These are phyloP conservation scores for Sialis lutaria DNA, from an alignment of 2,888 invertebrate species.

Conservation along the genomic window DNA sequence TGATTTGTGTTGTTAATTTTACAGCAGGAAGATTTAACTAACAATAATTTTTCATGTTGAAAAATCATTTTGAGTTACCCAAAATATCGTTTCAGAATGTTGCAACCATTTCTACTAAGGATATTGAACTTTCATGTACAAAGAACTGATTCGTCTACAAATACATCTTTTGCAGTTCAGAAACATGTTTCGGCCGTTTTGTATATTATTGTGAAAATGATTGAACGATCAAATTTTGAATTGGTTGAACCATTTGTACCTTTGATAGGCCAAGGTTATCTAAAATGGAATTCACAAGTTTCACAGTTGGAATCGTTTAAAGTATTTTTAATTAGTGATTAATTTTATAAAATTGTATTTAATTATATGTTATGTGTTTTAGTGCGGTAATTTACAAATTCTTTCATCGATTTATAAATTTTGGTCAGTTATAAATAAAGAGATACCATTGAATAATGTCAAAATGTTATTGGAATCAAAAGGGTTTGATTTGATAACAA, in stretches of 20 bases:
- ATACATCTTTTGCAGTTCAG: constrained; percentile 31
- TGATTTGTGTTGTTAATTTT: background rate
- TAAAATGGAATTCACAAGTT: constrained; percentile 33
- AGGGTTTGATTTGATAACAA: constrained; percentile 28
- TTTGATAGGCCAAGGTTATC: constrained; percentile 21
- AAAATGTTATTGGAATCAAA: constrained; percentile 25
- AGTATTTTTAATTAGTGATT: constrained; percentile 13
- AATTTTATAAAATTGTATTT: background rate
- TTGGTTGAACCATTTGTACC: constrained; percentile 11
- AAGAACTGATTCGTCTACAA: constrained; percentile 30
- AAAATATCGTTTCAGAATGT: constrained; percentile 11
- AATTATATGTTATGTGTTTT: constrained; percentile 12
- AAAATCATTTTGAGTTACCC: constrained; percentile 7
- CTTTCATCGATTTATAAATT: constrained; percentile 18
- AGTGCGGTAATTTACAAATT: constrained; percentile 24
- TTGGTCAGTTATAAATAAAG: constrained; percentile 8
- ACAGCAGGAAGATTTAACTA: background rate
- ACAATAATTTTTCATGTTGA: constrained; percentile 19
- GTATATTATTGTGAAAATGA: constrained; percentile 24
- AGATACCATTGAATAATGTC: constrained; percentile 7
- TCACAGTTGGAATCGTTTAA: constrained; percentile 24
- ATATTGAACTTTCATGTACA: constrained; percentile 39
- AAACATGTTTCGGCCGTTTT: constrained; percentile 38
- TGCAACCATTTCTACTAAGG: constrained; percentile 36
- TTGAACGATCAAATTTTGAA: constrained; percentile 5